Evolutionary conservation across 2,888 invertebrate genomes (phyloP).

Genomic region (Belgica antarctica): DNA sequence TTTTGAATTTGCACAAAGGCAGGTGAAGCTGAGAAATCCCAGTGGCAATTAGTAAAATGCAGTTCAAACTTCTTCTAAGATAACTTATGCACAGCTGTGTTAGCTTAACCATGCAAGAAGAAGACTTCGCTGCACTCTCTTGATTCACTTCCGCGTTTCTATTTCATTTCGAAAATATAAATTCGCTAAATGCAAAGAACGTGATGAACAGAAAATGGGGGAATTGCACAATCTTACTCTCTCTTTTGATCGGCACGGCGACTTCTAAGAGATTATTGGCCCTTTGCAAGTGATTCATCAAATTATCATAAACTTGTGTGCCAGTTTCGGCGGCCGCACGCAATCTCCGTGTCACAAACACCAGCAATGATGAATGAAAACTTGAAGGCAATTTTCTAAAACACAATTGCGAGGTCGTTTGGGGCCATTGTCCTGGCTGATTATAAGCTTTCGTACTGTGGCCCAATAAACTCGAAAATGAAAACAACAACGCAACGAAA

Average conservation of each 20-base stretch:
- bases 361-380: neutral
- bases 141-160: slow-evolving; percentile 19
- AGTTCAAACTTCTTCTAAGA: neutral
- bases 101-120: neutral
- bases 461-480: slow-evolving; percentile 14
- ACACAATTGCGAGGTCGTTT: slow-evolving; percentile 21
- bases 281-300: slow-evolving; percentile 16
- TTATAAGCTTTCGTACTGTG: slow-evolving; percentile 17
- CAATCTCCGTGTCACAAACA: neutral
- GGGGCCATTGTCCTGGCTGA: slow-evolving; percentile 25
- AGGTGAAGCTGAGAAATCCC: neutral
- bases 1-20: neutral
- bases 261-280: neutral
- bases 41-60: neutral
- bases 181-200: neutral
- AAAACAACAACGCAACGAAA: neutral
- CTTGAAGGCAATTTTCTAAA: neutral
- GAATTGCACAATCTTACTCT: neutral
- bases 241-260: neutral
- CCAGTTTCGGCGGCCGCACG: neutral
- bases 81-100: slow-evolving; percentile 17
- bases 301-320: neutral
- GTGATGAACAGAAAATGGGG: neutral
- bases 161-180: neutral
- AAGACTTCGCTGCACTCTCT: slow-evolving; percentile 13